A percentile compares a stretch with the other conserved stretches of the same genome.
Conservation (phyloP, 2,797 vertebrate species). For the Phalanger gymnotis region DNA sequence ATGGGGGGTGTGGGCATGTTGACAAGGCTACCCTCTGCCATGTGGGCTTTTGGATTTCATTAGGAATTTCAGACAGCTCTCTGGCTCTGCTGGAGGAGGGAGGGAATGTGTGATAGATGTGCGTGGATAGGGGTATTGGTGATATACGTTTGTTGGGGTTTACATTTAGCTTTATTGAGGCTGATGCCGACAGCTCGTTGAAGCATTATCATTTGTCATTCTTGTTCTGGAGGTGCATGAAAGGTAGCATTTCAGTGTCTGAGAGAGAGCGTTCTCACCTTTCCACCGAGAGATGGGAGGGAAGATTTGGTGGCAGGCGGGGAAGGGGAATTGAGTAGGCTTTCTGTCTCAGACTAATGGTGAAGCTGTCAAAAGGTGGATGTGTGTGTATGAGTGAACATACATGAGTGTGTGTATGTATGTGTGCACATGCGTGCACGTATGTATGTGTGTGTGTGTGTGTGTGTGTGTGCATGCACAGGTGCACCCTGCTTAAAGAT, state of each 20-base stretch:
- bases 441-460: background rate
- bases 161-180: conserved; percentile 53
- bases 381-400: background rate
- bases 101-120: background rate
- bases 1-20: conserved; percentile 40
- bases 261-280: background rate
- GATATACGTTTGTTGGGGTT: conserved; percentile 46
- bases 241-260: conserved; percentile 52
- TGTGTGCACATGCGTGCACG: too few species aligned
- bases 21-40: conserved; percentile 51
- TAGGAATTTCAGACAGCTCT: conserved; percentile 46
- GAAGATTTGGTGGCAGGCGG: background rate
- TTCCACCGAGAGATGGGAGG: conserved; percentile 14
- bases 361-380: conserved; percentile 21
- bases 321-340: background rate
- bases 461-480: background rate
- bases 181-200: conserved; percentile 36
- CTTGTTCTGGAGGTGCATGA: conserved; percentile 49
- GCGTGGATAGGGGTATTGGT: background rate
- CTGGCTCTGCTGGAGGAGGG: background rate
- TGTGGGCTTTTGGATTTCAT: conserved; percentile 70
- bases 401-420: background rate
- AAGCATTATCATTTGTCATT: conserved; percentile 49
- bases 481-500: background rate
- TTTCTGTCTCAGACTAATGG: conserved; percentile 27